phyloP scores from a whole-genome alignment of 1,140 invertebrate genomes.

The Cydia strobilella region DNA sequence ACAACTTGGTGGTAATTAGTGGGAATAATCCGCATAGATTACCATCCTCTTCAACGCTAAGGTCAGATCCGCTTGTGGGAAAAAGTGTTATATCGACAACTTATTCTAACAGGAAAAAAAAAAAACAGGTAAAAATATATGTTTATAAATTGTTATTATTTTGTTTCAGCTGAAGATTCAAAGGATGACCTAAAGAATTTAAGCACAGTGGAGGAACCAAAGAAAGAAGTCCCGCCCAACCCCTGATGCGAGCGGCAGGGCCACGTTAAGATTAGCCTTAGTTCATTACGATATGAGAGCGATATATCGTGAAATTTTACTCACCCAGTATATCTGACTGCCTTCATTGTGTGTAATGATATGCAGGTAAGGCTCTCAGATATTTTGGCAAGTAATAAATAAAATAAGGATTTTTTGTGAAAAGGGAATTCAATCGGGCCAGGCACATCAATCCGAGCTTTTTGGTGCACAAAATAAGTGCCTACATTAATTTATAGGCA shows the following conservation, averaged over 20 bases:
- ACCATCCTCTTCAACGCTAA: too few species aligned
- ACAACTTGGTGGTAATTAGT: too few species aligned
- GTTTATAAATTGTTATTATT: slow-evolving; percentile 36
- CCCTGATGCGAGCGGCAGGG: slow-evolving; percentile 75
- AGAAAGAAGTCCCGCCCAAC: slow-evolving; percentile 81
- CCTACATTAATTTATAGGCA: neutral
- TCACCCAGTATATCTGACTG: neutral
- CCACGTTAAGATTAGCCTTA: neutral
- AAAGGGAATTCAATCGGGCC: neutral
- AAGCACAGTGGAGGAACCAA: slow-evolving; percentile 82
- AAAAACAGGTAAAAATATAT: slow-evolving; percentile 17
- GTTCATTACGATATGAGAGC: neutral
- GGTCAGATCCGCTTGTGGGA: too few species aligned
- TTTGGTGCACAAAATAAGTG: slow-evolving; percentile 5
- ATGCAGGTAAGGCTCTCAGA: slow-evolving; percentile 7
- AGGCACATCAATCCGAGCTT: slow-evolving; percentile 1
- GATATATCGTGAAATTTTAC: slow-evolving; percentile 10
- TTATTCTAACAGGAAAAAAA: neutral
- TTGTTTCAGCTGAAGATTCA: slow-evolving; percentile 81
- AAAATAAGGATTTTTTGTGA: neutral
- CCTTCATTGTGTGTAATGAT: neutral
- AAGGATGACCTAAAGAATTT: slow-evolving; percentile 83
- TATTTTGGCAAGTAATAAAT: neutral
- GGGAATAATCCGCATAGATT: too few species aligned
- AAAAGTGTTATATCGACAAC: neutral